Base-by-base conservation (phyloP, 1,140 invertebrate genomes). In the Campoletis sonorensis region DNA sequence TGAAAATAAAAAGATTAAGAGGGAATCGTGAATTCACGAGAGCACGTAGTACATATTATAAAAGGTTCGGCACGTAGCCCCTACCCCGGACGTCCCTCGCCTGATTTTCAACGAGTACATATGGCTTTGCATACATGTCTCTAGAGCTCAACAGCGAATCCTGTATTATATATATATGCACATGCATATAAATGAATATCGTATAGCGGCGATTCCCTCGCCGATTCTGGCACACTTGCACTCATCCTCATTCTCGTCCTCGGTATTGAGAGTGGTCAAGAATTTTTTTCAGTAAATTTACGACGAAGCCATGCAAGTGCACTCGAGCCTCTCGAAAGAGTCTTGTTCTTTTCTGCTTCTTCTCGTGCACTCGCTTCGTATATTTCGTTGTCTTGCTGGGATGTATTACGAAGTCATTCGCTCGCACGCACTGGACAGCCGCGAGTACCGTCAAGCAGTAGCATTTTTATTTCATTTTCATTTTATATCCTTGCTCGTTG, bases 11-110 rank as follows among this genome's bases (percentile, higher is more conserved):
- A 33, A 33, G 15, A 70, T 70, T 33, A 33, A 70, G 30, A 70
- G 30, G 30, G 67, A 70, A 70, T 70, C 67, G 67, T 33, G 67
- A 70, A 70, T 70, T 70, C 67, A 70, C 15, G 67, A 70, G 67
- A 33, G 67, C 67, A 70, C 67, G 67, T 33, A 70, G 67, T 70
- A 70, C 67, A 70, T 33, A 33, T 70, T 70, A 70, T 70, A 70
- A 70, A 70, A 70, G 11, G 67, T 70, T 70, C 67, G 67, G 30
- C 67, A 33, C 67, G 30, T 33, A 70, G 13, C 67, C 67, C 67
- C 67, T 30, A 27, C 61, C 4, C 61, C 8, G 16, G 18, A 27
- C 30, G 30, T 33, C 26, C 67, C 30, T 37, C 23, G 61, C 23
- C 21, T 64, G 58, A 0, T 67, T 67, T 67, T 67, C 58, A 61